Base-by-base conservation (phyloP, 2,797 vertebrate genomes). In the Myiotriccus ornatus region DNA sequence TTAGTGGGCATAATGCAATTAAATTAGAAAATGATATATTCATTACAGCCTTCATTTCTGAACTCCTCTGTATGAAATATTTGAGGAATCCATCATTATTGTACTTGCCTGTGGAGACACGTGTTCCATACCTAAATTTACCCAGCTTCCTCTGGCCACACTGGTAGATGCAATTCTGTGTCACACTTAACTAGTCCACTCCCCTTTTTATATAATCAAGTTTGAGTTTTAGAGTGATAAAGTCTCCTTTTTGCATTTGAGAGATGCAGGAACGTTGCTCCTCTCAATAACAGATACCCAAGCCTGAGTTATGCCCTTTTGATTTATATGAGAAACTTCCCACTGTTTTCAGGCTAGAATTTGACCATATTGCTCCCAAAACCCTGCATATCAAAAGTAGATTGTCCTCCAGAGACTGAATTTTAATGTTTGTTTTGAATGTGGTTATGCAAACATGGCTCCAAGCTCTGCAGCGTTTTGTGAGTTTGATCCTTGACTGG, bases 401-500 rank as follows among this genome's bases (percentile, higher is more conserved):
- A 74, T 84, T 88, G 73, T 67, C 74, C 92, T 93, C 85, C 59
- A 91, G 94, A 92, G 76, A 79, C 43, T 39, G 84, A 91, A 90
- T 96, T 88, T 93, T 84, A 86, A 92, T 86, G 39, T 91, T 93
- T 95, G 85, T 91, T 96, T 93, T 92, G 59, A 96, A 41, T 74
- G 59, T 52, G 50, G 79, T 93, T 94, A 81, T 9, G 41, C 9
- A 60, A 93, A 93, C 79, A 81, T 93, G 95, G 82, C 92, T 96
- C 16, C 15, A 1, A 97, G 96, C 89, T 89, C 74, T 55, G 65
- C 44, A 68, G 44, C 28, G 14, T 73, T 89, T 86, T 87, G 57
- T 43, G 67, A 79, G 87, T 93, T 91, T 93, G 89, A 95, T 95
- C 96, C 94, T 91, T 87, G 94, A 94, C 85, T 94, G 73, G 82